phyloP scores from a whole-genome alignment of 2,797 vertebrate species.

The Tamandua tetradactyla region DNA sequence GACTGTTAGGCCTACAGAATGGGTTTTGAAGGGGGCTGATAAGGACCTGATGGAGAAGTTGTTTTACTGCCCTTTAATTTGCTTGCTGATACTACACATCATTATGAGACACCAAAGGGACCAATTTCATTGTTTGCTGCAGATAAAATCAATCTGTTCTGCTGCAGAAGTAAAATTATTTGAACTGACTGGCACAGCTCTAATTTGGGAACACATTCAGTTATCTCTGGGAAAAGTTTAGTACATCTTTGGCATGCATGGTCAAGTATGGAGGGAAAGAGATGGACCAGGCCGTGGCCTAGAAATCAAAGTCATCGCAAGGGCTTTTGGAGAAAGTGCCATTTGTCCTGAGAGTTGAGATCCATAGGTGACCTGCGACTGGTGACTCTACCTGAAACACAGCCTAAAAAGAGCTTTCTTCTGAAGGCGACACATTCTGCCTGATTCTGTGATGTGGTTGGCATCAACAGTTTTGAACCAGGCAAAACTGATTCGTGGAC shows the following conservation, averaged over 20 bases:
- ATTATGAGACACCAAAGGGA: conserved; percentile 77
- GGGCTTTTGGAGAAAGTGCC: conserved; percentile 67
- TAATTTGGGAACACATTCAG: conserved; percentile 78
- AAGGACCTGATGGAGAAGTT: conserved; percentile 77
- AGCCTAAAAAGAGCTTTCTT: conserved; percentile 60
- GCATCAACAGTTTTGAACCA: conserved; percentile 21
- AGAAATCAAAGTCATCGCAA: conserved; percentile 81
- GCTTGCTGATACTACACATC: conserved; percentile 78
- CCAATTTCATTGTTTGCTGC: conserved; percentile 70
- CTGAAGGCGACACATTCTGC: background rate
- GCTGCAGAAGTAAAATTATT: conserved; percentile 65
- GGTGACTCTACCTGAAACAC: background rate
- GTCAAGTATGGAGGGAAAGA: conserved; percentile 76
- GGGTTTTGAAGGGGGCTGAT: conserved; percentile 81
- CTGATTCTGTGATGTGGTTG: background rate
- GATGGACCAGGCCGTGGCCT: conserved; percentile 69
- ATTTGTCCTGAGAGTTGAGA: conserved; percentile 57
- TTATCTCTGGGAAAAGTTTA: conserved; percentile 67
- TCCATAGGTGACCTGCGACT: conserved; percentile 64
- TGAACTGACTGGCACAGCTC: conserved; percentile 54
- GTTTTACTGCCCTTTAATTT: conserved; percentile 81
- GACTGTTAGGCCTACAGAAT: no score
- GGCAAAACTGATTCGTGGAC: background rate
- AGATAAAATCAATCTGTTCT: conserved; percentile 79
- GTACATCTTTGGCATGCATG: conserved; percentile 69